These are phyloP conservation scores for Umimayanthus kanabou DNA, from an alignment of 92 coral and sea anemone genomes.

Conservation along the genomic window DNA sequence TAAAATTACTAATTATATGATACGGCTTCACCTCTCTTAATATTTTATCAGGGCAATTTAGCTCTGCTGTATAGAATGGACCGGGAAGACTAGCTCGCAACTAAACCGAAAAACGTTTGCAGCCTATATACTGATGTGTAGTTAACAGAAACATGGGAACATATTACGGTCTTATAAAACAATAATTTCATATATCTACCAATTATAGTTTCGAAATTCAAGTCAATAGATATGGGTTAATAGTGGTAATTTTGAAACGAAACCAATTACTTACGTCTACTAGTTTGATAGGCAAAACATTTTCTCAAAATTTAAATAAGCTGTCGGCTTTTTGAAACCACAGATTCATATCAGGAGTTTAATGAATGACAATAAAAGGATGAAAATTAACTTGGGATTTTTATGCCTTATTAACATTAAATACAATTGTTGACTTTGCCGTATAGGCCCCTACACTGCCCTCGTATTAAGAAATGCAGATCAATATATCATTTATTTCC, in stretches of 20 bases:
- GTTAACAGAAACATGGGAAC: neutral
- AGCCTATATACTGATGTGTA: no score
- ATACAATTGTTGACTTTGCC: neutral
- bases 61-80: neutral
- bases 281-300: conserved; percentile 15
- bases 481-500: neutral
- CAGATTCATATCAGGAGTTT: conserved; percentile 28
- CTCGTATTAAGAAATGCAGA: neutral
- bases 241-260: neutral
- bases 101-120: no score
- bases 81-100: neutral
- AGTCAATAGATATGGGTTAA: neutral
- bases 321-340: conserved; percentile 16
- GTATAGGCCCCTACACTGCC: neutral
- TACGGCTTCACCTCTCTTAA: neutral
- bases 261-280: neutral
- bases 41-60: neutral
- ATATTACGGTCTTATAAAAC: neutral
- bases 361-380: neutral
- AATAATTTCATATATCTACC: neutral
- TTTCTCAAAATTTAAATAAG: conserved; percentile 22
- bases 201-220: neutral
- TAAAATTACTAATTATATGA: no score
- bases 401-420: conserved; percentile 20
- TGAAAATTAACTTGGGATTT: neutral